Conservation (phyloP, 2,888 invertebrate species). For the Callinectes sapidus region DNA sequence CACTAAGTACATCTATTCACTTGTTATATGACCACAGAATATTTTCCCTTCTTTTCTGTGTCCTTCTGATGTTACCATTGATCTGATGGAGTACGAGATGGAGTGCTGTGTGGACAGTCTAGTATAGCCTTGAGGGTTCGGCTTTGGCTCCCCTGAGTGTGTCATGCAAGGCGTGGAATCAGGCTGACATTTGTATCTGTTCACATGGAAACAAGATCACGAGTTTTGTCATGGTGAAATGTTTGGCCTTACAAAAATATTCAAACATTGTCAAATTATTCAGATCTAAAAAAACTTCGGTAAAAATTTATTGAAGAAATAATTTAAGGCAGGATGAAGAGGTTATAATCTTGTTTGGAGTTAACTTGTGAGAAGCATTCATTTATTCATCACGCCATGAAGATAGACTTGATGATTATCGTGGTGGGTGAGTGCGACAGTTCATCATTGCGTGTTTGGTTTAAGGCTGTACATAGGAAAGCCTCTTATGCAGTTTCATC, state of each 20-base stretch:
- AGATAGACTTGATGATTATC: not conserved
- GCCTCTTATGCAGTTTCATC: not conserved
- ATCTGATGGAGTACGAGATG: conserved; percentile 11
- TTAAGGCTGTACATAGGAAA: not conserved
- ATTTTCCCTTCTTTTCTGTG: conserved; percentile 10
- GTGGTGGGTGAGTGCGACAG: not conserved
- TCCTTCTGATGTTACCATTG: not conserved
- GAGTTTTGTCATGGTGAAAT: not conserved
- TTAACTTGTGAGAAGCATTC: not conserved
- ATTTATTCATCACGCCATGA: too few species aligned
- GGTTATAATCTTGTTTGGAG: not conserved
- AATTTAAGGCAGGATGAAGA: not conserved
- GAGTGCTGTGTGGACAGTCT: not conserved
- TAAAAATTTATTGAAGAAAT: not conserved
- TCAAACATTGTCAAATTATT: not conserved
- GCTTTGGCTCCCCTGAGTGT: not conserved
- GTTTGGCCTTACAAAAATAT: not conserved
- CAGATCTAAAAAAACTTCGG: not conserved
- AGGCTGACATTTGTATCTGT: not conserved
- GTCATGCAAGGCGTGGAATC: not conserved
- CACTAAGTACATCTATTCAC: conserved; percentile 12
- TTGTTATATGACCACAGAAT: conserved; percentile 15
- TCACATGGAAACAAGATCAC: not conserved
- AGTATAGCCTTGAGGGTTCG: not conserved
- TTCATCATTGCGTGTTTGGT: not conserved